Evolutionary conservation across 2,797 vertebrate genomes (phyloP), one percentile per base, ranked within the genome.

Genomic region (Spinus olivaceus): DNA sequence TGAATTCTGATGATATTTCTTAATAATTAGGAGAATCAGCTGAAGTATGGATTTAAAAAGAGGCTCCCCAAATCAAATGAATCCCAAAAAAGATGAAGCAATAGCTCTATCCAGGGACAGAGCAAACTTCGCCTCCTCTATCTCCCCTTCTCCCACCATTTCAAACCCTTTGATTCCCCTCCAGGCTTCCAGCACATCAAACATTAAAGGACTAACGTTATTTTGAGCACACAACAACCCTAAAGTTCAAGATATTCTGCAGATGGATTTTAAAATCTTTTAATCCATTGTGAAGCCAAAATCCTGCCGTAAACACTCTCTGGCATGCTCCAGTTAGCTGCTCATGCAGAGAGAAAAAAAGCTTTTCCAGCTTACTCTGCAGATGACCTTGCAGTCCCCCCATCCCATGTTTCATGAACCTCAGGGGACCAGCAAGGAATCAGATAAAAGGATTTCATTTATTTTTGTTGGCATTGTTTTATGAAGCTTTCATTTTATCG

Each of bases 201-300:
- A 93, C 91, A 83, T 82, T 86, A 77, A 94, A 88, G 63, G 54
- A 71, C 49, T 17, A 61, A 70, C 0, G 5, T 77, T 87, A 86
- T 94, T 90, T 85, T 88, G 88, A 96, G 91, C 72, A 46, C 69
- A 49, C 33, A 51, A 80, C 84, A 81, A 54, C 2, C 12, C 84
- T 85, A 30, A 93, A 89, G 88, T 92, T 91, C 73, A 90, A 94
- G 94, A 81, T 72, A 87, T 70, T 95, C 90, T 72, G 78, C 73
- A 95, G 85, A 79, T 56, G 82, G 72, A 35, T 77, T 95, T 73
- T 46, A 72, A 88, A 86, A 90, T 79, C 91, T 96, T 94, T 88
- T 86, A 90, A 84, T 88, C 82, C 69, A 72, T 78, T 84, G 96
- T 90, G 86, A 94, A 94, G 94, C 79, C 90, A 59, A 77, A 59